Evolutionary conservation across 2,888 invertebrate species (phyloP), one percentile per base, ranked within the genome.

Genomic region (Gibbula magus): DNA sequence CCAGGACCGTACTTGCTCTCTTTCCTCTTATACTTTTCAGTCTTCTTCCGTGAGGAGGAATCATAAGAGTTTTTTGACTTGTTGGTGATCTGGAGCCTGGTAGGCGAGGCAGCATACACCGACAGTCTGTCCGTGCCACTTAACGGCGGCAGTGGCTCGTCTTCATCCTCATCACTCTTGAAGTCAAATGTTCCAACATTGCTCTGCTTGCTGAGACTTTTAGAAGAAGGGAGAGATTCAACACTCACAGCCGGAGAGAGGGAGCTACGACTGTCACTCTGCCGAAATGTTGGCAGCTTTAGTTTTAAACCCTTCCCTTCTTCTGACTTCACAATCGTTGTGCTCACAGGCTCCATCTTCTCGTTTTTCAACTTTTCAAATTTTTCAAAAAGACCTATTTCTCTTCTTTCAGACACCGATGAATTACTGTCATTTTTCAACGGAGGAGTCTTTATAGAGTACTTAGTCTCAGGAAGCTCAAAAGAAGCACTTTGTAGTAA

Each of bases 111-210:
- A 8, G 88, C 86, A 35, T 87, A 85, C 8, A 88, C 86, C 75
- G 83, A 81, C 32, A 85, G 83, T 13, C 82, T 67, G 13, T 83
- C 81, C 18, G 80, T 53, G 18, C 78, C 52, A 32, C 73, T 75
- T 29, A 70, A 70, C 22, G 82, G 82, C 22, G 83, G 79, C 61
- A 86, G 82, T 8, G 85, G 79, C 5, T 86, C 84, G 78, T 88
- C 88, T 53, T 90, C 90, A 52, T 89, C 89, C 75, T 90, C 90
- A 77, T 90, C 90, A 87, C 90, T 90, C 79, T 88, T 87, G 80
- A 90, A 90, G 80, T 90, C 90, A 86, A 89, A 90, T 7, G 87
- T 86, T 78, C 86, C 85, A 35, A 77, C 82, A 80, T 54, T 81
- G 78, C 77, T 83, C 25, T 74, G 32, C 67, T 82, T 81, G 39